Evolutionary conservation across 2,888 invertebrate genomes (phyloP).

Genomic region (Marronus borbonicus): DNA sequence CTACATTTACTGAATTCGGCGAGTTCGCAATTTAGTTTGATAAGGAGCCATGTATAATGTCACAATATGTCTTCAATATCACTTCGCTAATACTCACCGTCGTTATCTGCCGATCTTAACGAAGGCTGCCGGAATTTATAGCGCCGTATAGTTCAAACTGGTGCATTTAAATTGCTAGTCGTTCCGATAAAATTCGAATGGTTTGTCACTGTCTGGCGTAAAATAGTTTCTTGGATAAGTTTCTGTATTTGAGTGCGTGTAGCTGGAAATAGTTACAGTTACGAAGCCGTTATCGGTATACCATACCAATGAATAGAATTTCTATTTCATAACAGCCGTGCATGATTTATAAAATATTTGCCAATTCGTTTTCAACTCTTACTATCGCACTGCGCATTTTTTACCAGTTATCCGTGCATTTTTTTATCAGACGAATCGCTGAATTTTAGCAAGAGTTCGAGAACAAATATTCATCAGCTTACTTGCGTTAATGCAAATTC

Average conservation of each 20-base stretch:
- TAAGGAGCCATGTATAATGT: constrained; percentile 27
- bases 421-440: not conserved
- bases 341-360: constrained; percentile 23
- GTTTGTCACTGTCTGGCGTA: constrained; percentile 40
- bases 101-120: constrained; percentile 42
- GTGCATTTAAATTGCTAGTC: constrained; percentile 29
- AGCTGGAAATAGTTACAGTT: constrained; percentile 14
- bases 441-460: not conserved
- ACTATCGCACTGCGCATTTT: too few relatives aligned
- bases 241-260: constrained; percentile 19
- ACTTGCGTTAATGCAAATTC: constrained; percentile 14
- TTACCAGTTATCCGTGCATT: too few relatives aligned
- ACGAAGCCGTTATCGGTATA: constrained; percentile 11
- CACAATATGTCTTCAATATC: constrained; percentile 35
- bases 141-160: not conserved
- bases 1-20: constrained; percentile 4
- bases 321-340: not conserved
- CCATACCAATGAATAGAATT: constrained; percentile 15
- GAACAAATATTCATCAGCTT: not conserved
- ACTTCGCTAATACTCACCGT: constrained; percentile 26
- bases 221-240: constrained; percentile 23
- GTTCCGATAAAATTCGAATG: constrained; percentile 34
- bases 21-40: constrained; percentile 12
- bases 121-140: constrained; percentile 27
- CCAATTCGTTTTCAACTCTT: not conserved